Conservation (phyloP, 2,888 invertebrate genomes). For the Andrena camellia region DNA sequence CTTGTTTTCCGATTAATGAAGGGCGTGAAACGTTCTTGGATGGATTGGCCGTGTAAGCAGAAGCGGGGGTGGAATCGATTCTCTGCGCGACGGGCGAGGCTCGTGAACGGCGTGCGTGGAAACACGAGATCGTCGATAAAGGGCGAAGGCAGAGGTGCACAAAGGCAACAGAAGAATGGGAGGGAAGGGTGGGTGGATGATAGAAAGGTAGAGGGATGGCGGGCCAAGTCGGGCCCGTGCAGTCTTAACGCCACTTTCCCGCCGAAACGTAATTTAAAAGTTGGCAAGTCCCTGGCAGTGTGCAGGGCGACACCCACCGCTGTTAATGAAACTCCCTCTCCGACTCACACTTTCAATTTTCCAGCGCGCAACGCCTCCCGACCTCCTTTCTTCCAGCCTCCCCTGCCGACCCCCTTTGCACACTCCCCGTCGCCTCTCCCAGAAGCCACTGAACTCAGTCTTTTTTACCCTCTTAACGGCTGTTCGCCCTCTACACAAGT, state of each 20-base stretch:
- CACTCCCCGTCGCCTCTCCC: slow-evolving; percentile 2
- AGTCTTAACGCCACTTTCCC: slow-evolving; percentile 75
- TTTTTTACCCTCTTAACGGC: slow-evolving; percentile 60
- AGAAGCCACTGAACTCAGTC: slow-evolving; percentile 22
- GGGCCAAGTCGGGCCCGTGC: slow-evolving; percentile 50
- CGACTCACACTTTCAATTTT: slow-evolving; percentile 82
- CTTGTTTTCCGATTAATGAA: slow-evolving; percentile 31
- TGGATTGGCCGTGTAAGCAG: slow-evolving; percentile 19
- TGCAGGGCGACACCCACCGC: slow-evolving; percentile 74
- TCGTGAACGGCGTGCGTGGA: slow-evolving; percentile 6
- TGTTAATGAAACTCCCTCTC: slow-evolving; percentile 82
- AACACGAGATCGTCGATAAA: slow-evolving; percentile 3
- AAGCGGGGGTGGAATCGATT: slow-evolving; percentile 38
- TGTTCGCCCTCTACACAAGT: slow-evolving; percentile 45
- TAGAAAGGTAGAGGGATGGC: slow-evolving; percentile 5
- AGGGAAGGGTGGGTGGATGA: background rate
- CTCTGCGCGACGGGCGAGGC: background rate
- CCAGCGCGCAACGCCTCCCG: slow-evolving; percentile 58
- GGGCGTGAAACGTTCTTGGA: background rate
- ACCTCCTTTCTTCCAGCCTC: slow-evolving; percentile 24
- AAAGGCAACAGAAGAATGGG: background rate
- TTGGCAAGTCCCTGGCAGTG: slow-evolving; percentile 75
- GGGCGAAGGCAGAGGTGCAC: background rate
- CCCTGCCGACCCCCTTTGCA: slow-evolving; percentile 21
- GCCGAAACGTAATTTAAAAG: slow-evolving; percentile 83